phyloP scores from a whole-genome alignment of 2,113 vertebrate genomes.

The Callionymus lyra region DNA sequence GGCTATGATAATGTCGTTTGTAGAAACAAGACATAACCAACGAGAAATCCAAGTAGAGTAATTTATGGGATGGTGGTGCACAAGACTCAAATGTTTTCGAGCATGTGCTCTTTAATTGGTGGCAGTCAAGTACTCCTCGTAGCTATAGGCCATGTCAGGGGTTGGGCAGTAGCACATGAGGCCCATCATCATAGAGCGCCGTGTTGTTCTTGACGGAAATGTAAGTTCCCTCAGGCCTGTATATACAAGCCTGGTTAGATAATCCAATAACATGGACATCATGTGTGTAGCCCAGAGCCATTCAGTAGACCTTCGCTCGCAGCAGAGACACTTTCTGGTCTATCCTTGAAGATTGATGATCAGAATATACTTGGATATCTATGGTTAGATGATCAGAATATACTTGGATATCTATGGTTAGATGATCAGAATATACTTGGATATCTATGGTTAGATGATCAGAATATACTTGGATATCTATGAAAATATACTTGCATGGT shows the following conservation, averaged over 20 bases:
- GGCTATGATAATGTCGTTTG: too few relatives aligned
- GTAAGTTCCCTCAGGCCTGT: constrained; percentile 4
- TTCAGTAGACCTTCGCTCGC: not conserved
- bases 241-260: constrained; percentile 16
- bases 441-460: too few relatives aligned
- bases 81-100: constrained; percentile 5
- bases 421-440: too few relatives aligned
- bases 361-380: too few relatives aligned
- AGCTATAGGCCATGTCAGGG: constrained; percentile 20
- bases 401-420: too few relatives aligned
- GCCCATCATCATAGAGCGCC: constrained; percentile 24
- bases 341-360: constrained; percentile 4
- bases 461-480: too few relatives aligned
- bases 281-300: constrained; percentile 31
- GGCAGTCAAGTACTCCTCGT: constrained; percentile 4
- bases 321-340: constrained; percentile 3
- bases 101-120: constrained; percentile 5
- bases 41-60: constrained; percentile 3
- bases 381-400: too few relatives aligned
- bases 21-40: constrained; percentile 2
- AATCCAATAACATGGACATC: constrained; percentile 37
- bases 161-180: constrained; percentile 36
- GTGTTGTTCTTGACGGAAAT: constrained; percentile 25
- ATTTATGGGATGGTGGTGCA: constrained; percentile 6
- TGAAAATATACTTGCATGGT: too few relatives aligned